Evolutionary conservation across 2,888 invertebrate species (phyloP), one percentile per base, ranked within the genome.

Genomic region (Nasonovia ribisnigri): DNA sequence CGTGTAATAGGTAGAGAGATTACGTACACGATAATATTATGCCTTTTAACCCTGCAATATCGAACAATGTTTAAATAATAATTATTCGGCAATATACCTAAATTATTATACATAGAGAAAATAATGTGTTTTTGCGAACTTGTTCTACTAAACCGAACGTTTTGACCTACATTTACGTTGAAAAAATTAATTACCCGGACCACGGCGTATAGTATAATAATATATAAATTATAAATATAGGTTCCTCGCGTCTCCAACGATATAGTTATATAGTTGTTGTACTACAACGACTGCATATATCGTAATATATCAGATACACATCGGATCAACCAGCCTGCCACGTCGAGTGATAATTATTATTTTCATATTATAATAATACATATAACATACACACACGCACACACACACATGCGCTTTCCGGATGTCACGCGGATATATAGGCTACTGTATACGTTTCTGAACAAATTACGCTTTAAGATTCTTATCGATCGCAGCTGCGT

Each of bases 381-480:
- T 84, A 84, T 84, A 84, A 84, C 42, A 84, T 0, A 54, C 54
- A 67, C 29, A 67, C n/a, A 67, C 60, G 0, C 13, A 13, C 13
- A n/a, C 57, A 26, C 10, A 26, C 26, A 42, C 36, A 36, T 13
- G 43, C 42, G 57, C 26, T 88, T 88, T 57, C 60, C 60, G 54
- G 84, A 43, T 77, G 91, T 86, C 91, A 84, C 54, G 84, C 43
- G 54, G 51, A 51, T 42, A 77, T 57, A 77, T 57, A 77, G 84
- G 91, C 91, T 91, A 86, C 92, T 51, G 88, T 88, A 51, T 36
- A 54, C 36, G 67, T 88, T 54, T 67, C 36, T 29, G 51, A 77
- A 92, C 92, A 92, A 92, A 92, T 92, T 88, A 88, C 88, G 51
- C 92, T 13, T 92, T 88, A 46, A 92, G 92, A 92, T 92, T 88